phyloP scores from a whole-genome alignment of 2,113 vertebrate species.

The Ariopsis seemanni region DNA sequence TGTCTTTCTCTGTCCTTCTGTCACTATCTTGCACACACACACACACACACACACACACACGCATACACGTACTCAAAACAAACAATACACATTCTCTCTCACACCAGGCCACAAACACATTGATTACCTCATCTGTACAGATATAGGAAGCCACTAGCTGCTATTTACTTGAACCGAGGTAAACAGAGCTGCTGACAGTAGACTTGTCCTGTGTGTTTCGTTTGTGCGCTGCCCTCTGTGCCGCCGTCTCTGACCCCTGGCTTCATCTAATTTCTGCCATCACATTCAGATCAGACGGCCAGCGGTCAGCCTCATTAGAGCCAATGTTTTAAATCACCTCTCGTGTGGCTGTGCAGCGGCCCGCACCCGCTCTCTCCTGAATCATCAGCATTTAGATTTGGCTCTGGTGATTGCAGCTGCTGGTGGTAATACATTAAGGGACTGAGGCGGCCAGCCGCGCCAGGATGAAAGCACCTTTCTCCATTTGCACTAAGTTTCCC shows the following conservation, averaged over 20 bases:
- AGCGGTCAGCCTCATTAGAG: constrained; percentile 79
- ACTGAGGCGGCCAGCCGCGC: constrained; percentile 72
- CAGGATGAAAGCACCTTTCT: constrained; percentile 74
- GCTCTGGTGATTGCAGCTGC: constrained; percentile 77
- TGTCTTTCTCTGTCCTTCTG: neutral
- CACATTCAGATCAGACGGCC: constrained; percentile 78
- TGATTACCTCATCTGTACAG: constrained; percentile 74
- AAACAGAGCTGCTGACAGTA: constrained; percentile 68
- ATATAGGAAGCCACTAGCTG: constrained; percentile 56
- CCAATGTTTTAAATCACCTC: constrained; percentile 82
- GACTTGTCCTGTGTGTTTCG: constrained; percentile 69
- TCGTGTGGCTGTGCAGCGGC: constrained; percentile 69
- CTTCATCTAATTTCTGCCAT: constrained; percentile 75
- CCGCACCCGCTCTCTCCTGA: constrained; percentile 71
- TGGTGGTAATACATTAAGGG: constrained; percentile 82
- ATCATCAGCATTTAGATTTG: constrained; percentile 79
- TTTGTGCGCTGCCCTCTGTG: constrained; percentile 65
- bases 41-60: constrained; percentile 5
- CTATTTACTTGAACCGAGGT: constrained; percentile 72
- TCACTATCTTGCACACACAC: neutral
- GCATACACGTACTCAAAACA: constrained; percentile 22
- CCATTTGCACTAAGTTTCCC: constrained; percentile 77
- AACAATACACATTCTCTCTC: constrained; percentile 38
- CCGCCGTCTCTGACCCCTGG: constrained; percentile 69
- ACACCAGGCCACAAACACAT: constrained; percentile 65